Evolutionary conservation across 1,140 invertebrate species (phyloP).

Genomic region (Zaprionus vittiger): DNA sequence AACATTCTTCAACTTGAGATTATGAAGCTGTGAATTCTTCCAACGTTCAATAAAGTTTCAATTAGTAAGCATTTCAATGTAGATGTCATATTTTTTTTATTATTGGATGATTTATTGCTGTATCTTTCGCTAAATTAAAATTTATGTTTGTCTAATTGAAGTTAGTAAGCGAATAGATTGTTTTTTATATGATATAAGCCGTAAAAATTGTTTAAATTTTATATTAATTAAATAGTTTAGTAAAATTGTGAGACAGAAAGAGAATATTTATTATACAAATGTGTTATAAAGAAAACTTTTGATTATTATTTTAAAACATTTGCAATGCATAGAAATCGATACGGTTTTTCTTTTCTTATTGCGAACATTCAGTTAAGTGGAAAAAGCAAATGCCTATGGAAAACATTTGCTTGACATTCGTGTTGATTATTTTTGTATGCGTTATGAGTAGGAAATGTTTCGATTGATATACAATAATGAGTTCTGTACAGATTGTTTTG

Average conservation of each 20-base stretch:
- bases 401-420: constrained; percentile 18
- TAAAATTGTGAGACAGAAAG: background rate
- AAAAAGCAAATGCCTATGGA: constrained; percentile 15
- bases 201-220: background rate
- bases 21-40: background rate
- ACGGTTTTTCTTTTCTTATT: background rate
- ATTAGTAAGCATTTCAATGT: background rate
- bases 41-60: constrained; percentile 2
- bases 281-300: background rate
- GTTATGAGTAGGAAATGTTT: constrained; percentile 13
- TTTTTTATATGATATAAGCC: background rate
- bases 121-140: constrained; percentile 23
- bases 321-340: background rate
- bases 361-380: constrained; percentile 10
- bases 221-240: background rate
- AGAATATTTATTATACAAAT: background rate
- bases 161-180: background rate
- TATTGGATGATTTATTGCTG: constrained; percentile 2
- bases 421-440: constrained; percentile 24
- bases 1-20: background rate
- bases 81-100: constrained; percentile 12
- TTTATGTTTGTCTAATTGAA: constrained; percentile 33
- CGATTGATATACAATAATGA: constrained; percentile 23
- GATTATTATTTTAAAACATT: constrained; percentile 3
- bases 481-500: constrained; percentile 24